Base-by-base conservation (phyloP, 2,888 invertebrate genomes). In the Thymelicus acteon region DNA sequence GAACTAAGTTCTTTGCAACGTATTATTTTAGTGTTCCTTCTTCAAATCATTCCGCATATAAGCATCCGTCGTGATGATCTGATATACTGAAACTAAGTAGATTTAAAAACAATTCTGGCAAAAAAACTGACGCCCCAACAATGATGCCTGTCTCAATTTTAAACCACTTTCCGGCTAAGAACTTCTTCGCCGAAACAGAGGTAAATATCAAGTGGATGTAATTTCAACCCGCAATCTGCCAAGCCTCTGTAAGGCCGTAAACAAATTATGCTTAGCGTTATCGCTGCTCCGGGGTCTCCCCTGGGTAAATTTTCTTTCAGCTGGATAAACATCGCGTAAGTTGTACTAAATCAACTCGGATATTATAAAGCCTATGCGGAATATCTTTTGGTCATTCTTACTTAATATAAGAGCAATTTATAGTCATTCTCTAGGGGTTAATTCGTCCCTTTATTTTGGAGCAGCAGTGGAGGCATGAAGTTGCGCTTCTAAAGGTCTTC, bases 211-310 rank as follows among this genome's bases (percentile, higher is more conserved):
- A 63, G 57, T 40, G 64, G 64, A 57, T 69, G 63, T 63, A 63
- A 58, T 47, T 40, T 39, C 62, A 64, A 12, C 49, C 54, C 15
- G 54, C 37, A 54, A 37, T 64, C 39, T 39, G 40, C 37, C 40
- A 40, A 4, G 52, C 12, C 64, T 2, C 62, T 31, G 62, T 48
- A 13, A 63, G 54, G 54, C 47, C 47, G 69, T 69, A 63, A 69
- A 69, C 69, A 63, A 69, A 69, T 69, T 69, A 69, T 48, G 57
- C 40, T 47, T 12, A 57, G 40, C 52, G 48, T 58, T 63, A 69
- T 63, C 62, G 63, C 57, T 39, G 62, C 62, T 57, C 58, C 54
- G 62, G 57, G 61, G 12, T n/a, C 37, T 57, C 62, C 62, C 68
- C 19, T 44, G 68, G 54, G 68, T 44, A 61, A 62, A 68, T 54